Conservation (phyloP, 2,888 invertebrate genomes). For the Amiota minor region DNA sequence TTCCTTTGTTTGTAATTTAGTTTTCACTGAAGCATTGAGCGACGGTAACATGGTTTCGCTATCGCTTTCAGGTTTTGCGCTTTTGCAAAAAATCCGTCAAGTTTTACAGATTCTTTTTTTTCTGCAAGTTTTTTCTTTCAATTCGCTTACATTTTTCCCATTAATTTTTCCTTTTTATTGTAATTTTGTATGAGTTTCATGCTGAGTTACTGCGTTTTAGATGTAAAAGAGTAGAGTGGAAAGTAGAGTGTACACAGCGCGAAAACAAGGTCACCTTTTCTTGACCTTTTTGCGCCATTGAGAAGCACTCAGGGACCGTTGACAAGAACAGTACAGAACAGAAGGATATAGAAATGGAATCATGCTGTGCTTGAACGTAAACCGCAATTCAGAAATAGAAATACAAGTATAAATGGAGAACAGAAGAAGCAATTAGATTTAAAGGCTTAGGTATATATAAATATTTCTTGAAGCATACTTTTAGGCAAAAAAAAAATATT, state of each 20-base stretch:
- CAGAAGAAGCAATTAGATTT: slow-evolving; percentile 10
- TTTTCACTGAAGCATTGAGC: too few species aligned
- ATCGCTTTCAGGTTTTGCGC: neutral
- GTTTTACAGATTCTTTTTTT: neutral
- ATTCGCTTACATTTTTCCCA: too few species aligned
- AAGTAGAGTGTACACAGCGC: neutral
- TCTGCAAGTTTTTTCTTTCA: too few species aligned
- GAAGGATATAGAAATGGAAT: neutral
- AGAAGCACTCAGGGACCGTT: neutral
- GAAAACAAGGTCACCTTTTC: slow-evolving; percentile 31
- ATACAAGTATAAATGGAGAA: neutral
- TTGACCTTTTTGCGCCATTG: slow-evolving; percentile 29
- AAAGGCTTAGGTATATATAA: neutral
- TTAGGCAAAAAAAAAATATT: neutral
- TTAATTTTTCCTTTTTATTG: neutral
- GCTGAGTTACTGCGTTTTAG: neutral
- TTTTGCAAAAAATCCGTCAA: slow-evolving; percentile 9
- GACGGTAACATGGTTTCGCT: neutral
- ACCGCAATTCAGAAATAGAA: neutral
- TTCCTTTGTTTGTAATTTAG: too few species aligned
- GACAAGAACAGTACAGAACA: too few species aligned
- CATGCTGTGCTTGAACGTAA: neutral
- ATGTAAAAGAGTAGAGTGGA: neutral
- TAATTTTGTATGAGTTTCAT: neutral
- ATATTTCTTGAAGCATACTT: slow-evolving; percentile 22